Conservation (phyloP, 2,113 vertebrate species). For the Pomatostomus ruficeps region DNA sequence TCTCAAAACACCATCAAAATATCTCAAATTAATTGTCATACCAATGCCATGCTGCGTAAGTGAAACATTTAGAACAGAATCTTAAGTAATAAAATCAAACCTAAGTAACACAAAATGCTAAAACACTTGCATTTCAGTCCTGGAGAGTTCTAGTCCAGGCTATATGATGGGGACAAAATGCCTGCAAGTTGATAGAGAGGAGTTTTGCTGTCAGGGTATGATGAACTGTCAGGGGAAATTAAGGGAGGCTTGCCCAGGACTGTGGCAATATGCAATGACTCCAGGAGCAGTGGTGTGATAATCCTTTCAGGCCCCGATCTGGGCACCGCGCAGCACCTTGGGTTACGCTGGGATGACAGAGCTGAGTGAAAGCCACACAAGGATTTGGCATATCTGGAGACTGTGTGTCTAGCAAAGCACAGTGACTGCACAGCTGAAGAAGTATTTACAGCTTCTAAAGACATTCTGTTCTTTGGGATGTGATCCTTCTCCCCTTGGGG, state of each 20-base stretch:
- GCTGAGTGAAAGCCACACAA: not conserved
- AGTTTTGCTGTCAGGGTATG: not conserved
- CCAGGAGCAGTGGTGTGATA: not conserved
- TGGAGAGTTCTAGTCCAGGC: not conserved
- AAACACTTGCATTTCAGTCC: not conserved
- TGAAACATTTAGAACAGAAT: not conserved
- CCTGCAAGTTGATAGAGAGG: not conserved
- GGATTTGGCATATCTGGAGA: not conserved
- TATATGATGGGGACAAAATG: not conserved
- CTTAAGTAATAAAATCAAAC: not conserved
- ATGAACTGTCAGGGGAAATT: not conserved
- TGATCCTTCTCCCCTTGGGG: not conserved
- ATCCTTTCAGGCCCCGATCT: not conserved
- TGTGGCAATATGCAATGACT: not conserved
- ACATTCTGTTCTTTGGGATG: not conserved
- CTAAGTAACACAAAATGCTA: not conserved
- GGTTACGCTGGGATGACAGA: not conserved
- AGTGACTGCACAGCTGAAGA: not conserved
- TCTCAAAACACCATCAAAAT: not conserved
- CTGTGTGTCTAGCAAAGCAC: not conserved
- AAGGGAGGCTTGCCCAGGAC: not conserved
- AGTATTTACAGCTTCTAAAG: not conserved
- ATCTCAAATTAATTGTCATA: not conserved
- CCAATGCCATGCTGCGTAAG: not conserved
- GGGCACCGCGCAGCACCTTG: not conserved